Evolutionary conservation across 1,140 invertebrate species (phyloP).

Genomic region (Nilaparvata lugens): DNA sequence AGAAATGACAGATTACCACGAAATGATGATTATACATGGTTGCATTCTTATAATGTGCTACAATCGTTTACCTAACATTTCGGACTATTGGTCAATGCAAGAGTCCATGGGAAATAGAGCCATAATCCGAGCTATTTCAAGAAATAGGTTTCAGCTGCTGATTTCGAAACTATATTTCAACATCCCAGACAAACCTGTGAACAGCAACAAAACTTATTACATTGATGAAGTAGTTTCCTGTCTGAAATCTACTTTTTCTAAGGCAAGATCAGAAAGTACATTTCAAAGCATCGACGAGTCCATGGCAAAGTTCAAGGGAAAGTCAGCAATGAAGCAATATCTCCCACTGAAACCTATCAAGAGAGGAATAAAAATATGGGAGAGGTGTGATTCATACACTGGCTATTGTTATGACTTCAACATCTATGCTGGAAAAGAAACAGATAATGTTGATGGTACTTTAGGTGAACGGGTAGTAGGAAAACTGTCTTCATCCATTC

Average conservation of each 20-base stretch:
- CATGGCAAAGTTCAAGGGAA: constrained; percentile 26
- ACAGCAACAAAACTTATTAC: constrained; percentile 24
- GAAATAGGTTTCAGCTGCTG: constrained; percentile 22
- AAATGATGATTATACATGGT: constrained; percentile 15
- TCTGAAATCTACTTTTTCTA: constrained; percentile 17
- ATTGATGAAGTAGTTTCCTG: constrained; percentile 20
- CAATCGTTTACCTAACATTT: constrained; percentile 13
- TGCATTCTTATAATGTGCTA: constrained; percentile 17
- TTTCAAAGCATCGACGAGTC: constrained; percentile 21
- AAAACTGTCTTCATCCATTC: constrained; percentile 17
- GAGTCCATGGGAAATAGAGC: constrained; percentile 25
- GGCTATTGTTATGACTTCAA: constrained; percentile 27
- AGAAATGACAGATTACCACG: constrained; percentile 1
- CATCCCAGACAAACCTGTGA: constrained; percentile 19
- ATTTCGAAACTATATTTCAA: constrained; percentile 29
- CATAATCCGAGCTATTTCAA: constrained; percentile 24
- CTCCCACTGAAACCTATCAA: constrained; percentile 31
- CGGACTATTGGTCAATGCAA: constrained; percentile 23
- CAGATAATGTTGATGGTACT: constrained; percentile 9
- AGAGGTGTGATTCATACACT: constrained; percentile 22
- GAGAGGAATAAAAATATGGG: constrained; percentile 31
- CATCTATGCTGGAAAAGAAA: constrained; percentile 26
- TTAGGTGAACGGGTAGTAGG: constrained; percentile 26
- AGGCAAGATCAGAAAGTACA: not conserved
- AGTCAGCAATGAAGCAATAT: constrained; percentile 28